These are phyloP conservation scores for Pampus argenteus DNA, from an alignment of 2,797 vertebrate species.

Conservation along the genomic window DNA sequence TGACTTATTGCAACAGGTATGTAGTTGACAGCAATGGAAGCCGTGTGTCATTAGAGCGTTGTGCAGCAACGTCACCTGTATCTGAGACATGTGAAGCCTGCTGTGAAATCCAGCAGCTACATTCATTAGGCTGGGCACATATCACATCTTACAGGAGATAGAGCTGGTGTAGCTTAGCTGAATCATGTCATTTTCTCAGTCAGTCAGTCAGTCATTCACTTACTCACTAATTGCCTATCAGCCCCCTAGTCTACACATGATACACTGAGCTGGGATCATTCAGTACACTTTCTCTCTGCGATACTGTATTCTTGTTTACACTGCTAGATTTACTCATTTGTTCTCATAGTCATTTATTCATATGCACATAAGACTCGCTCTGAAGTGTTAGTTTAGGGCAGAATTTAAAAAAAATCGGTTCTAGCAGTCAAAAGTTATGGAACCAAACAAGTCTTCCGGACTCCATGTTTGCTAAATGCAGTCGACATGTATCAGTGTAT, in stretches of 20 bases:
- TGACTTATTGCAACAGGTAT: not conserved
- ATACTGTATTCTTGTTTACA: not conserved
- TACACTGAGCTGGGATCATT: conserved; percentile 27
- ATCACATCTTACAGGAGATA: conserved; percentile 21
- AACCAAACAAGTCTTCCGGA: not conserved
- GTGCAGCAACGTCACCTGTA: not conserved
- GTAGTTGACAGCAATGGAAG: conserved; percentile 1
- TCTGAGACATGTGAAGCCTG: conserved; percentile 21
- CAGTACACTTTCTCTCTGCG: conserved; percentile 1
- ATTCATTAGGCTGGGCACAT: conserved; percentile 17
- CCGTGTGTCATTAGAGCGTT: not conserved
- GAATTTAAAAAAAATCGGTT: too few relatives aligned
- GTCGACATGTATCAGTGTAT: not conserved
- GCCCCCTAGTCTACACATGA: conserved; percentile 17
- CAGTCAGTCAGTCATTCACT: conserved; percentile 19
- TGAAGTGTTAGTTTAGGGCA: not conserved
- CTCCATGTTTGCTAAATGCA: not conserved
- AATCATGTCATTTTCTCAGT: conserved; percentile 35
- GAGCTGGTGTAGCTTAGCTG: conserved; percentile 6
- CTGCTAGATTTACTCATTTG: too few relatives aligned
- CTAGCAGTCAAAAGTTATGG: not conserved
- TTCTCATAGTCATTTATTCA: not conserved
- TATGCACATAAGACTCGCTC: not conserved
- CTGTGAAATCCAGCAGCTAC: conserved; percentile 8
- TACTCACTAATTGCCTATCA: conserved; percentile 31